Percentiles rank a stretch among this genome's conserved stretches.
phyloP scores from a whole-genome alignment of 92 coral and sea anemone genomes.

The Meandrina meandrites region DNA sequence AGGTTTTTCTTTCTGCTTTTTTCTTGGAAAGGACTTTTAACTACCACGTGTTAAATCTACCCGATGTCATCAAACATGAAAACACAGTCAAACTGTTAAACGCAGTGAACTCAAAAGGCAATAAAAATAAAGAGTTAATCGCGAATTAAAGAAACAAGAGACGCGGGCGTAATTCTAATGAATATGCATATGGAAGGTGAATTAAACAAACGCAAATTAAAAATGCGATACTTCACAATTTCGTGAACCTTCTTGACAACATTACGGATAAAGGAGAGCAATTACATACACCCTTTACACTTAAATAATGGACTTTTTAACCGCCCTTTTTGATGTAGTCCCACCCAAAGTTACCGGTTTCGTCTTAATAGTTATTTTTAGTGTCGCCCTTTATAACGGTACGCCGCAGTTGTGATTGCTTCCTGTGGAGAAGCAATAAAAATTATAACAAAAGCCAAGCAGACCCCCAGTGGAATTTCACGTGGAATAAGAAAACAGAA shows the following conservation, averaged over 20 bases:
- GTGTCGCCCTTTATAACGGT: slow-evolving; percentile 1
- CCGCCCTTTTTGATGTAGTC: not conserved
- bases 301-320: not conserved
- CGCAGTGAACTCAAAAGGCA: not conserved
- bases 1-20: not conserved
- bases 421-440: slow-evolving; percentile 3
- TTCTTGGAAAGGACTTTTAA: not conserved
- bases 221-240: not conserved
- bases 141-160: not conserved
- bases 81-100: not conserved
- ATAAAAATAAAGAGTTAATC: not conserved
- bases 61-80: not conserved
- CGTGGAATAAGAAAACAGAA: not conserved
- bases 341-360: not conserved
- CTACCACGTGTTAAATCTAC: no score
- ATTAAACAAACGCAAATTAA: not conserved
- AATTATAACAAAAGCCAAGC: not conserved
- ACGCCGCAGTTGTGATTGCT: not conserved
- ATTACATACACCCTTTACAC: not conserved
- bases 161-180: not conserved
- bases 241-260: not conserved
- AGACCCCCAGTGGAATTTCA: not conserved
- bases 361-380: not conserved
- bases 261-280: not conserved
- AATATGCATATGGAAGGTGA: not conserved